Evolutionary conservation across 2,888 invertebrate genomes (phyloP).

Genomic region (Osmoderma eremita): DNA sequence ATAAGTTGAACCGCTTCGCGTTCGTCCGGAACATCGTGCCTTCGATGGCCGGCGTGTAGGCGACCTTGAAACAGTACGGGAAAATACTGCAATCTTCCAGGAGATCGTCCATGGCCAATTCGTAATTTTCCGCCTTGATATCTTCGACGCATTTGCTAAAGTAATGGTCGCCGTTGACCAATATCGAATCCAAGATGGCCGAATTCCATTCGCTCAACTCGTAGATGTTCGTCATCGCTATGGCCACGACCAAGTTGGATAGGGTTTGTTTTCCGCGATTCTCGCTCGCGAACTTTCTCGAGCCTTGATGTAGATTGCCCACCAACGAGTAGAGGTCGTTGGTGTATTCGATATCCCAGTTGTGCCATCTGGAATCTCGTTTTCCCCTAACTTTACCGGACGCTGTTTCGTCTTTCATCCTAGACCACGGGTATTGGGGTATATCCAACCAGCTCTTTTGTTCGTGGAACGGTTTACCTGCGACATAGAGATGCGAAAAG

Average conservation of each 20-base stretch:
- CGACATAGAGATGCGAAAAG: too few relatives aligned
- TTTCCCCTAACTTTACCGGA: constrained; percentile 51
- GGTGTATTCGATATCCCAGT: constrained; percentile 76
- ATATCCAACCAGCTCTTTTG: constrained; percentile 59
- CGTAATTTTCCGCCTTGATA: constrained; percentile 67
- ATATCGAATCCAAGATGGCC: constrained; percentile 71
- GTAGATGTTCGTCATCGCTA: constrained; percentile 70
- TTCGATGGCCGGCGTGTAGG: constrained; percentile 68
- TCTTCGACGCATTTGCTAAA: constrained; percentile 66
- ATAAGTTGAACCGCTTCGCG: constrained; percentile 70
- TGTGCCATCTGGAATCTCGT: constrained; percentile 67
- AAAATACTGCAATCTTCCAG: constrained; percentile 68
- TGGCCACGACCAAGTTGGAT: constrained; percentile 52
- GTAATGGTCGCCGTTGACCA: constrained; percentile 70
- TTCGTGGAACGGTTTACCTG: constrained; percentile 60
- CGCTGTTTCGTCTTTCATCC: constrained; percentile 51
- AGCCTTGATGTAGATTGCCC: constrained; percentile 73
- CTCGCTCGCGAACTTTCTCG: constrained; percentile 66
- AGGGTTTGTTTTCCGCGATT: constrained; percentile 72
- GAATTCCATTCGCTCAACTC: constrained; percentile 72
- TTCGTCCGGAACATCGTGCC: constrained; percentile 71
- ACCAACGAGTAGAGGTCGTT: constrained; percentile 75
- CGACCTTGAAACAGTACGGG: constrained; percentile 69
- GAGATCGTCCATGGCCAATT: constrained; percentile 69
- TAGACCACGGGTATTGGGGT: constrained; percentile 61